Conservation (phyloP, 2,888 invertebrate genomes). For the Tuta absoluta region DNA sequence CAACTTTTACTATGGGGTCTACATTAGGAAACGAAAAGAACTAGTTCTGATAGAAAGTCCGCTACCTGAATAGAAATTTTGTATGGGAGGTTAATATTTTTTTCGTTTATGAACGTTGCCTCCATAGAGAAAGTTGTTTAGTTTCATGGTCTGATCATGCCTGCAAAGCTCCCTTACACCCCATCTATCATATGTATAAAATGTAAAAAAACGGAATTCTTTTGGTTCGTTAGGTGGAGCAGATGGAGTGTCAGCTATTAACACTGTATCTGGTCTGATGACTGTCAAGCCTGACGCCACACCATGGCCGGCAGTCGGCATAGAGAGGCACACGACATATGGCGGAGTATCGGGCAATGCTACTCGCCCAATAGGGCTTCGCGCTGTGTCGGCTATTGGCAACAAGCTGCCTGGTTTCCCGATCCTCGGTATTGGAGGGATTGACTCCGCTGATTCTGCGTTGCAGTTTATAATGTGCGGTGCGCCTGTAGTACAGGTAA, state of each 20-base stretch:
- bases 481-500: constrained; percentile 93
- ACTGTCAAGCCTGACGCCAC: constrained; percentile 88
- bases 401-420: constrained; percentile 92
- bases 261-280: constrained; percentile 98
- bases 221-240: constrained; percentile 96
- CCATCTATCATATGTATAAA: too few species aligned
- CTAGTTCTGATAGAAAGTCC: too few species aligned
- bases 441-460: constrained; percentile 97
- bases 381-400: constrained; percentile 94
- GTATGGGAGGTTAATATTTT: too few species aligned
- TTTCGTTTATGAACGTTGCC: too few species aligned
- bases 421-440: constrained; percentile 97
- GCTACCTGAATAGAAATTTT: too few species aligned
- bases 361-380: constrained; percentile 95
- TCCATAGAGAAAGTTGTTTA: too few species aligned
- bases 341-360: constrained; percentile 97
- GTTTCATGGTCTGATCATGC: too few species aligned
- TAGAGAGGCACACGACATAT: constrained; percentile 91
- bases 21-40: too few species aligned
- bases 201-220: too few species aligned
- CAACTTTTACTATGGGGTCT: too few species aligned
- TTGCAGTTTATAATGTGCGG: constrained; percentile 97
- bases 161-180: too few species aligned
- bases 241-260: constrained; percentile 97
- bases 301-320: constrained; percentile 96